Evolutionary conservation across 1,140 invertebrate genomes (phyloP).

Genomic region (Anadara kagoshimensis): DNA sequence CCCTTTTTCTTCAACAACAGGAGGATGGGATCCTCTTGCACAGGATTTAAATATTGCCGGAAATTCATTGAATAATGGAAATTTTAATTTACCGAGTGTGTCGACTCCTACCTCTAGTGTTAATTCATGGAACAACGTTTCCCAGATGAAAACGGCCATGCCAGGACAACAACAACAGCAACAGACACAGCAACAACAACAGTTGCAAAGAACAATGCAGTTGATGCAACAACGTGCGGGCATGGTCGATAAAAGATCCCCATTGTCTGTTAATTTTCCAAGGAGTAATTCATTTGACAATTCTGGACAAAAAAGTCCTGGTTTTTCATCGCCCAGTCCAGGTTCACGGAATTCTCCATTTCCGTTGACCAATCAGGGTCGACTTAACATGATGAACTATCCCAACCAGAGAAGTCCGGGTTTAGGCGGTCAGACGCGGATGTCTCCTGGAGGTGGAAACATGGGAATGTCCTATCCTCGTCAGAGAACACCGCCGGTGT

Average conservation of each 20-base stretch:
- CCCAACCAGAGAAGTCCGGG: conserved; percentile 61
- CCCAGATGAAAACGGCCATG: conserved; percentile 32
- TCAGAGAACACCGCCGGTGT: conserved; percentile 29
- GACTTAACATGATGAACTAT: conserved; percentile 42
- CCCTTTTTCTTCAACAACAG: background rate
- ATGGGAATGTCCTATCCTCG: conserved; percentile 27
- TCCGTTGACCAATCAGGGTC: conserved; percentile 43
- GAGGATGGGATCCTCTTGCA: no score
- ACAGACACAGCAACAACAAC: conserved; percentile 31
- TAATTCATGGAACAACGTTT: conserved; percentile 42
- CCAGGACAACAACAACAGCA: conserved; percentile 38
- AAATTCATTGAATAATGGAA: background rate
- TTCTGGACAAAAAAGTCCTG: conserved; percentile 59
- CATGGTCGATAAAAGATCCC: conserved; percentile 20
- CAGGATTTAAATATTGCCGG: conserved; percentile 8
- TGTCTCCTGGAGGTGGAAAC: conserved; percentile 33
- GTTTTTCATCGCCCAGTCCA: conserved; percentile 51
- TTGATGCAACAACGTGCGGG: conserved; percentile 25
- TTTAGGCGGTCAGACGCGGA: conserved; percentile 17
- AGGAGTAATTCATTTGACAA: conserved; percentile 43
- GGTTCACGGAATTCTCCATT: conserved; percentile 39
- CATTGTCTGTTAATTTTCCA: conserved; percentile 29
- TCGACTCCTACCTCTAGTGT: conserved; percentile 6
- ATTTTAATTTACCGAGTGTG: background rate
- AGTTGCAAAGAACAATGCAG: conserved; percentile 5